Percentiles rank a stretch among this genome's conserved stretches.
Evolutionary conservation across 2,113 vertebrate species (phyloP).

Genomic region (Brachirus orientalis): DNA sequence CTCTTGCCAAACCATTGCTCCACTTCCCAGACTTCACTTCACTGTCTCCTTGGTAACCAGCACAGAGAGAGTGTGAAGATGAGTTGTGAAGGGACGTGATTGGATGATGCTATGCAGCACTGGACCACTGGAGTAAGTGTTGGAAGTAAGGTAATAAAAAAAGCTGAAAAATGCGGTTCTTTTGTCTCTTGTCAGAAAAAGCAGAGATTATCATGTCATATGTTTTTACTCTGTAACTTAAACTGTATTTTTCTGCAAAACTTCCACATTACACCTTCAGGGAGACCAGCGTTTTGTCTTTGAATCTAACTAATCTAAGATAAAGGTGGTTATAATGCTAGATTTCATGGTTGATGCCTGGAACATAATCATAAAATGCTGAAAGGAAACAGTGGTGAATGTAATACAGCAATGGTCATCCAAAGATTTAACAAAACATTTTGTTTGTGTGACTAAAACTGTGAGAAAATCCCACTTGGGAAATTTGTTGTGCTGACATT

Average conservation of each 20-base stretch:
- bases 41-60: conserved; percentile 82
- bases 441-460: too few species aligned
- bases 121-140: conserved; percentile 75
- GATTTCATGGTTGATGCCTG: too few species aligned
- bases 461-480: too few species aligned
- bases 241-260: neutral
- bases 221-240: conserved; percentile 6
- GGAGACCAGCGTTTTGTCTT: too few species aligned
- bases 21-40: conserved; percentile 71
- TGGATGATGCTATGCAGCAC: conserved; percentile 65
- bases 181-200: conserved; percentile 33
- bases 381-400: too few species aligned
- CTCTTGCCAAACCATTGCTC: conserved; percentile 66
- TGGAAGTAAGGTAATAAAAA: conserved; percentile 63
- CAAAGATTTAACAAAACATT: too few species aligned
- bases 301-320: too few species aligned
- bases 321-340: too few species aligned
- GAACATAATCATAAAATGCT: too few species aligned
- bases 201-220: conserved; percentile 33
- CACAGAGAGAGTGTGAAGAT: conserved; percentile 65
- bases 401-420: too few species aligned
- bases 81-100: conserved; percentile 76
- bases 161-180: conserved; percentile 9
- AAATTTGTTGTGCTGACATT: too few species aligned
- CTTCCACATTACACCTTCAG: too few species aligned